Percentiles rank a stretch among this genome's conserved stretches.
Evolutionary conservation across 1,140 invertebrate species (phyloP).

Genomic region (Drosophila sucinea): DNA sequence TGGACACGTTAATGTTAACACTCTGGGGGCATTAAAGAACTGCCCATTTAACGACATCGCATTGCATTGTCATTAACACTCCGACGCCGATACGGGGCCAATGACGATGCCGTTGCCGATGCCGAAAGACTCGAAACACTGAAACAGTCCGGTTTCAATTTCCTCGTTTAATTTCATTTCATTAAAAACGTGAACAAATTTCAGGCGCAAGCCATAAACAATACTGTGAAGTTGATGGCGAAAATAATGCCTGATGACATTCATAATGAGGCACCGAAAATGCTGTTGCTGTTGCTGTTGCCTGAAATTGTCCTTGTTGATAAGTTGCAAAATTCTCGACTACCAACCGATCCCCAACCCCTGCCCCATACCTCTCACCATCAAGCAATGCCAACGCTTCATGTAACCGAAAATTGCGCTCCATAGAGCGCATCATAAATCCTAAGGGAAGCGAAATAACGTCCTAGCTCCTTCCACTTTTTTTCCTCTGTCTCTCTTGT

Average conservation of each 20-base stretch:
- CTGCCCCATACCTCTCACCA: not conserved
- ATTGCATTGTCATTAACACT: conserved; percentile 9
- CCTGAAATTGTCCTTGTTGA: conserved; percentile 24
- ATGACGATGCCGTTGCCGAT: not conserved
- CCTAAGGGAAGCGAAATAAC: conserved; percentile 29
- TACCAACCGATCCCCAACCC: not conserved
- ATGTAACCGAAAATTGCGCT: conserved; percentile 53
- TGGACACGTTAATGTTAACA: conserved; percentile 4
- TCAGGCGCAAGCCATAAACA: conserved; percentile 60
- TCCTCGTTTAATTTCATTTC: conserved; percentile 9
- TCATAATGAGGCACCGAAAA: conserved; percentile 66
- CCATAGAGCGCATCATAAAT: conserved; percentile 48
- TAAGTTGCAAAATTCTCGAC: conserved; percentile 37
- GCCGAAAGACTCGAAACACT: not conserved
- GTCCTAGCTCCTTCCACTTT: not conserved
- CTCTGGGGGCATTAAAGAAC: not conserved
- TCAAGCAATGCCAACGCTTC: conserved; percentile 13
- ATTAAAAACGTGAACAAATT: conserved; percentile 11
- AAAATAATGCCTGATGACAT: conserved; percentile 75
- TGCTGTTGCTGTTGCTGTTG: conserved; percentile 37
- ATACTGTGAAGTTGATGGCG: conserved; percentile 68
- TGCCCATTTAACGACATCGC: conserved; percentile 9
- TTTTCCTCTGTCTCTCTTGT: not conserved
- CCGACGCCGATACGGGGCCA: conserved; percentile 10
- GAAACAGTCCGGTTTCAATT: conserved; percentile 8